Evolutionary conservation across 2,888 invertebrate species (phyloP), one percentile per base, ranked within the genome.

Genomic region (Agriopis marginaria): DNA sequence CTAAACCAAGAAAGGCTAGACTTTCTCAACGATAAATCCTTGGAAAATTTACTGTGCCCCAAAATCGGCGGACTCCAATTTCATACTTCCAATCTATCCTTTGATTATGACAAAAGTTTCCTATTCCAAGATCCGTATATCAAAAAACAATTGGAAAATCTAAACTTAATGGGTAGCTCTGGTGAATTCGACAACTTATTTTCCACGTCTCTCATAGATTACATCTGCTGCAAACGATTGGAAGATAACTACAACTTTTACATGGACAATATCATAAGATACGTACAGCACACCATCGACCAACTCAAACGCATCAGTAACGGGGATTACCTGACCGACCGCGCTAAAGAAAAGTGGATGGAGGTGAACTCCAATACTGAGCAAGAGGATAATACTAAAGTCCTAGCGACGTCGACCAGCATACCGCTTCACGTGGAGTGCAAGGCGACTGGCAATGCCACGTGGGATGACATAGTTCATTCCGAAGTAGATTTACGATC

Each of bases 301-400:
- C 93, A 94, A 72, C 77, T 94, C n/a, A 93, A 90, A 75, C 87
- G 92, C 14, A 93, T 94, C 32, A 93, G 93, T 71, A 92, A 94
- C 65, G 94, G 94, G 1, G 94, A 94, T 71, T 94, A 89, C 73
- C 82, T 94, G 68, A 92, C 92, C 4, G 92, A 91, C 1, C 89
- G 78, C 77, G 91, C 85, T n/a, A 93, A 89, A 75, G 86, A 91
- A 70, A 93, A 90, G 75, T 94, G 94, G 94, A 85, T 78, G 58
- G 88, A 90, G 77, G 82, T 85, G 0, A 80, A 82, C 56, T 73
- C 76, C 10, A 56, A 66, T 7, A 67, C 7, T 62, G n/a, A 79
- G n/a, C 64, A 77, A 45, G 62, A 70, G 0, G 75, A 76, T 7
- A 63, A 81, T 47, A 86, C 82, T 0, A 87, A 86, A 77, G 82